These are phyloP conservation scores for Harpalus rufipes DNA, from an alignment of 2,888 invertebrate genomes.

Conservation along the genomic window DNA sequence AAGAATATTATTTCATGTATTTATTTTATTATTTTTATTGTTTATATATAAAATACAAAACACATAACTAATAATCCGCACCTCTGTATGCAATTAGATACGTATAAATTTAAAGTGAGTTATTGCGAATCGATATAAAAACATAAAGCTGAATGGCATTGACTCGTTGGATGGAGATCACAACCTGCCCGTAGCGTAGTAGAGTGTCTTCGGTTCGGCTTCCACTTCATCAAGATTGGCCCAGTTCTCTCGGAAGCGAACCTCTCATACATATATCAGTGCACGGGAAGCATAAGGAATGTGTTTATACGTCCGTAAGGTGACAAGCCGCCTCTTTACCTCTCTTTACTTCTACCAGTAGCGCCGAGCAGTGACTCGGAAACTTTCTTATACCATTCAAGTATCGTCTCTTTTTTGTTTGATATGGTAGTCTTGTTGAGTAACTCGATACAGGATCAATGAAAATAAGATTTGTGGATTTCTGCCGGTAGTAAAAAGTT, in stretches of 20 bases:
- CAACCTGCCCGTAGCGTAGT: not conserved
- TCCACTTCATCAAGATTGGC: slow-evolving; percentile 42
- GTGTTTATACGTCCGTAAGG: slow-evolving; percentile 45
- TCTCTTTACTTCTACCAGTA: not conserved
- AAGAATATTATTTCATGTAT: no score
- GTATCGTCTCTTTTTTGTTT: not conserved
- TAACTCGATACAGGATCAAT: not conserved
- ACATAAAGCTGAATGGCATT: slow-evolving; percentile 3
- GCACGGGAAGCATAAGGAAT: slow-evolving; percentile 46
- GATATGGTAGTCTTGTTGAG: no score
- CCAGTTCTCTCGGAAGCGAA: slow-evolving; percentile 32
- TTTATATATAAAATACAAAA: no score
- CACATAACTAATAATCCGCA: not conserved
- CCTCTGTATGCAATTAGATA: not conserved
- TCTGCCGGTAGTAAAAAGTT: not conserved
- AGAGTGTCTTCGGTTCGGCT: not conserved
- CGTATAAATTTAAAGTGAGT: not conserved
- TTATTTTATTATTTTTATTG: no score
- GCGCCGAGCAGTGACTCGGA: not conserved
- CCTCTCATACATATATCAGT: slow-evolving; percentile 42
- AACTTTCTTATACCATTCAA: not conserved
- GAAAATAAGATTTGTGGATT: not conserved
- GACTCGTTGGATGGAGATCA: not conserved
- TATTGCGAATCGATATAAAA: not conserved
- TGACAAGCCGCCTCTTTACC: slow-evolving; percentile 20